These are phyloP conservation scores for Cyanocitta stelleri DNA, from an alignment of 2,113 vertebrate species.

Conservation along the genomic window DNA sequence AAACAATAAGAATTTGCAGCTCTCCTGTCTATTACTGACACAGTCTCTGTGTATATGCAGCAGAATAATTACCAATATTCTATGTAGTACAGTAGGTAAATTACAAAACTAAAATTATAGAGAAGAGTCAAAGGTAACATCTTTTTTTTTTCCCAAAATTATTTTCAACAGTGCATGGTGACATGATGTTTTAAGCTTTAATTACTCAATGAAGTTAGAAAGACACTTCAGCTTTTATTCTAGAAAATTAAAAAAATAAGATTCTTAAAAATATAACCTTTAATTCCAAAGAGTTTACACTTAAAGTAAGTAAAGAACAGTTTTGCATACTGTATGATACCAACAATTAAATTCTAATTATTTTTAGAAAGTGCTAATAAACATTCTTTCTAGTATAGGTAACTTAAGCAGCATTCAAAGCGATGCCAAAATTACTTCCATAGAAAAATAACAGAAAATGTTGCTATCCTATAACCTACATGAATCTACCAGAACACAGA, in stretches of 20 bases:
- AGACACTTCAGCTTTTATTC: neutral
- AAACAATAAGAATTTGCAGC: neutral
- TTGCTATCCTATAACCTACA: neutral
- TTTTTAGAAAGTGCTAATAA: neutral
- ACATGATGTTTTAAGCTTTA: neutral
- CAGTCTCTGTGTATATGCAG: neutral
- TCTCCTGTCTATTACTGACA: neutral
- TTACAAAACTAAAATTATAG: neutral
- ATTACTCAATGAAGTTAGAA: neutral
- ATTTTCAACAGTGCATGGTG: neutral
- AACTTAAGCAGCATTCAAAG: neutral
- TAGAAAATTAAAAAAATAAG: neutral
- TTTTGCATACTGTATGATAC: neutral
- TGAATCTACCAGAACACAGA: neutral
- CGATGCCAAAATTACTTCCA: neutral
- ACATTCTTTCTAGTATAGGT: neutral
- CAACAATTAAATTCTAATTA: neutral
- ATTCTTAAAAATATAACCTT: neutral
- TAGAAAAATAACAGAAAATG: neutral
- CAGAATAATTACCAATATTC: neutral
- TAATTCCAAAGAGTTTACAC: neutral
- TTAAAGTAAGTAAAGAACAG: neutral
- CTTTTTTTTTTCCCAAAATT: neutral
- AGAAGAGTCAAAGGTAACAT: neutral
- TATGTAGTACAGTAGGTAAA: neutral